Base-by-base conservation (phyloP, 2,797 vertebrate genomes). In the Jordanella pulchra region DNA sequence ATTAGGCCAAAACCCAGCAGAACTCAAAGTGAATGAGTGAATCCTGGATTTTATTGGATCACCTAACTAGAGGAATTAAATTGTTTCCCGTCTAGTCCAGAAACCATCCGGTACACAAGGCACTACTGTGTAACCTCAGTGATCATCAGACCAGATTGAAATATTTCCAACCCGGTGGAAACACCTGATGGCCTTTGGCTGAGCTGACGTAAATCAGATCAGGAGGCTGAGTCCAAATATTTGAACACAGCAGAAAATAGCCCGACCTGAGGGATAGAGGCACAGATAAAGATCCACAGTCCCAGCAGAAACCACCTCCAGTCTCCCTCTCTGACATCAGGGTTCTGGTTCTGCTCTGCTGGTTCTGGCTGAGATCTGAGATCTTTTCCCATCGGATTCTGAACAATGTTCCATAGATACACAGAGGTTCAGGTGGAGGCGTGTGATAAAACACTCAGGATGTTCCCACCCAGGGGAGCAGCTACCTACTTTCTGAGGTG, bases 191-290 rank as follows among this genome's bases (percentile, higher is more conserved):
- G 14, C 47, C 1, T 50, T 72, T 32, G 12, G n/a, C 63, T 64
- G 66, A 28, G n/a, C 47, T 17, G 25, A 3, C 35, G 18, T 23
- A 55, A 60, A 76, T 13, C 21, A 45, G 35, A 66, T 3, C 27
- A 69, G 47, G 18, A 25, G 42, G 4, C 30, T 17, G 28, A 5
- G 55, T 58, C 4, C 15, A 60, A 67, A 39, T n/a, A 4, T 23
- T 53, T 69, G 58, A 35, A 17, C 48, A 32, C 58, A 64, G 67
- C 45, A 27, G 72, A 39, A 76, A 69, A 65, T 65, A 2, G 10
- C 4, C 17, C 47, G 0, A 55, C n/a, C 28, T 25, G 45, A 60
- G 45, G 56, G 56, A 53, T 44, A 15, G 23, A 45, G 45, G 12
- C 18, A 50, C 18, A 1, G 72, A 67, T 71, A 63, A 32, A 70